Base-by-base conservation (phyloP, 2,113 vertebrate genomes). In the Cynocephalus volans region DNA sequence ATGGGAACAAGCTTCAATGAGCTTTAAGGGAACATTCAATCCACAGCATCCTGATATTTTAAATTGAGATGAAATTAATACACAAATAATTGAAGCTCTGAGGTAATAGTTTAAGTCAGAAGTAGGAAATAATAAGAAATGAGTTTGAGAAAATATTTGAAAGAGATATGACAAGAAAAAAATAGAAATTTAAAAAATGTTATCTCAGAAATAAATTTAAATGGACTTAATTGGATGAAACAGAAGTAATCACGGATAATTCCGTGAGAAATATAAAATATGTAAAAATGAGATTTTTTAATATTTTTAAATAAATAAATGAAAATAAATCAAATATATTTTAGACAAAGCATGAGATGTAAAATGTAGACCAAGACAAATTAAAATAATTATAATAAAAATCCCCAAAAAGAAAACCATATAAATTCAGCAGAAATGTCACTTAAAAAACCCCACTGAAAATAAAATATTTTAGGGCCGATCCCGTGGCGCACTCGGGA, bases 271-370 rank as follows among this genome's bases (percentile, higher is more conserved):
- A 84, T 65, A 58, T n/a, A 23, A 91, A 85, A 93, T 52, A 52
- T 12, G 1, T 13, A 75, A 54, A 75, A 73, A 28, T 12, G 23
- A 56, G 6, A 80, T 81, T 81, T 81, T 81, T 52, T 67, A 73
- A 33, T 31, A 33, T 13, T 91, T 73, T 96, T 24, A 90, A 75
- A 75, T 75, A 56, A 81, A 76, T 58, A 24, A 85, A 90, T 41
- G 41, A 10, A 58, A 84, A 93, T 33, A 67, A 75, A 58, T 58
- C 28, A 70, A 90, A 75, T 86, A 17, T 13, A 41, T 93, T 86
- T 50, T 18, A 80, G 56, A 52, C 50, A 80, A 72, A 64, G 24
- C 18, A 73, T 41, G 72, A 41, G 31, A 73, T 80, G 15, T 50
- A 52, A 6, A 45, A 72, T 31, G 65, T 65, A 65, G 48, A 19